A percentile compares a stretch with the other conserved stretches of the same genome.
These are phyloP conservation scores for Eumerus sabulonum DNA, from an alignment of 2,888 invertebrate species.

Conservation along the genomic window DNA sequence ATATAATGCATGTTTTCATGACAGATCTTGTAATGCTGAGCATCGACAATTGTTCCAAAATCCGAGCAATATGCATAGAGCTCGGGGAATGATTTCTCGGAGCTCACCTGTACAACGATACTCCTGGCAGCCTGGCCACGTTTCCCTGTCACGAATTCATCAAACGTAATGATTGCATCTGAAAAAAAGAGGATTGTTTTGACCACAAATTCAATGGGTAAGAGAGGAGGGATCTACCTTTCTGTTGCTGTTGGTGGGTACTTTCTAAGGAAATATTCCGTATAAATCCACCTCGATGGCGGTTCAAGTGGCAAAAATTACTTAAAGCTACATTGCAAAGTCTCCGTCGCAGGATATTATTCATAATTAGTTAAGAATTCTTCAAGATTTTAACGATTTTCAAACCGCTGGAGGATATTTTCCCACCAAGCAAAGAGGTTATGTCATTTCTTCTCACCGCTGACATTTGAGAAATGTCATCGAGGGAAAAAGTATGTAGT, in stretches of 20 bases:
- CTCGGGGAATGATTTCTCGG: slow-evolving; percentile 84
- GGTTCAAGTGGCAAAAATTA: slow-evolving; percentile 26
- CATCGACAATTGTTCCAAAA: slow-evolving; percentile 83
- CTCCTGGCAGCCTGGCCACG: slow-evolving; percentile 84
- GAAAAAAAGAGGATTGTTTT: background rate
- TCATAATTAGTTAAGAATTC: slow-evolving; percentile 45
- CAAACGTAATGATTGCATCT: slow-evolving; percentile 76
- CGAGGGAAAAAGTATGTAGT: slow-evolving; percentile 17
- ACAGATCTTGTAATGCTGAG: slow-evolving; percentile 82
- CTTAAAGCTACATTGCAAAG: slow-evolving; percentile 35
- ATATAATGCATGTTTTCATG: slow-evolving; percentile 85
- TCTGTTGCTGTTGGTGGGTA: slow-evolving; percentile 32
- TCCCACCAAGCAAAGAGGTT: slow-evolving; percentile 44
- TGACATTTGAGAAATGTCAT: slow-evolving; percentile 37
- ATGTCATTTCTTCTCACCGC: slow-evolving; percentile 36
- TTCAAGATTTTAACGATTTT: slow-evolving; percentile 21
- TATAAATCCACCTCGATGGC: background rate
- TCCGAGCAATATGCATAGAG: slow-evolving; percentile 85
- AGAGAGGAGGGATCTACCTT: slow-evolving; percentile 41
- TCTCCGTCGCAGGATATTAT: slow-evolving; percentile 55
- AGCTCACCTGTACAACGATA: slow-evolving; percentile 88
- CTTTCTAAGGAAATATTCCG: slow-evolving; percentile 39
- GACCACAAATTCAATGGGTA: slow-evolving; percentile 13
- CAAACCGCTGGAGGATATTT: slow-evolving; percentile 12
- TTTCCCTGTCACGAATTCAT: slow-evolving; percentile 82